Percentiles rank a stretch among this genome's conserved stretches.
Evolutionary conservation across 53 echinoderm and acorn worm species (phyloP).

Genomic region (Astropecten irregularis): DNA sequence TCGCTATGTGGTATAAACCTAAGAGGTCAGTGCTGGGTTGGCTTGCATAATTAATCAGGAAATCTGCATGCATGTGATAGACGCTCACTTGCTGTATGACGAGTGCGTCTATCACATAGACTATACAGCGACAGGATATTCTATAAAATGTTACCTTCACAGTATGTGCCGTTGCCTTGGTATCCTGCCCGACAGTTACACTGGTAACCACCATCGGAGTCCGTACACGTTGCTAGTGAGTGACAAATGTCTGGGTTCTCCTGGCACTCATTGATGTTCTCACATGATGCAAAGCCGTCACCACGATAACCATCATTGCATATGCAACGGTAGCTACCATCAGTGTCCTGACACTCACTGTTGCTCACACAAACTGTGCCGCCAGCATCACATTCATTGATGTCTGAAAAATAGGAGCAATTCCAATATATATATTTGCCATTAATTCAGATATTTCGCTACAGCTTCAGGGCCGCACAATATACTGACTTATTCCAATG

Average conservation of each 20-base stretch:
- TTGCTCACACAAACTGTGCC: neutral
- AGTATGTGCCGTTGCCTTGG: slow-evolving; percentile 25
- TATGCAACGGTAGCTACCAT: slow-evolving; percentile 41
- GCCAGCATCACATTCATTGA: slow-evolving; percentile 61
- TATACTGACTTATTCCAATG: too few species aligned
- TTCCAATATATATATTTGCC: too few species aligned
- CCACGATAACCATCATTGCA: slow-evolving; percentile 49
- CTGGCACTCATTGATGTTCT: slow-evolving; percentile 45
- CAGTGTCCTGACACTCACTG: slow-evolving; percentile 14
- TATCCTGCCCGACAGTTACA: slow-evolving; percentile 30
- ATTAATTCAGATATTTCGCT: neutral
- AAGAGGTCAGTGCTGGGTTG: too few species aligned
- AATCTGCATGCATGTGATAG: too few species aligned
- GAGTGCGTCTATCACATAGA: too few species aligned
- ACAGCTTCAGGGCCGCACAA: too few species aligned
- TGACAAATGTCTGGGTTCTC: slow-evolving; percentile 31
- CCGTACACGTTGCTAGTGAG: slow-evolving; percentile 24
- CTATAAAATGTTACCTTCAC: too few species aligned
- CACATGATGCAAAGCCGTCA: slow-evolving; percentile 34
- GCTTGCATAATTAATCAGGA: too few species aligned
- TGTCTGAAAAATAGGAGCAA: too few species aligned
- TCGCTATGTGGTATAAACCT: too few species aligned
- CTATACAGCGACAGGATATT: too few species aligned
- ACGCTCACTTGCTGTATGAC: too few species aligned
- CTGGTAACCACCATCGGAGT: slow-evolving; percentile 23